These are phyloP conservation scores for Loxodonta africana DNA, from an alignment of 2,113 vertebrate species.

Conservation along the genomic window DNA sequence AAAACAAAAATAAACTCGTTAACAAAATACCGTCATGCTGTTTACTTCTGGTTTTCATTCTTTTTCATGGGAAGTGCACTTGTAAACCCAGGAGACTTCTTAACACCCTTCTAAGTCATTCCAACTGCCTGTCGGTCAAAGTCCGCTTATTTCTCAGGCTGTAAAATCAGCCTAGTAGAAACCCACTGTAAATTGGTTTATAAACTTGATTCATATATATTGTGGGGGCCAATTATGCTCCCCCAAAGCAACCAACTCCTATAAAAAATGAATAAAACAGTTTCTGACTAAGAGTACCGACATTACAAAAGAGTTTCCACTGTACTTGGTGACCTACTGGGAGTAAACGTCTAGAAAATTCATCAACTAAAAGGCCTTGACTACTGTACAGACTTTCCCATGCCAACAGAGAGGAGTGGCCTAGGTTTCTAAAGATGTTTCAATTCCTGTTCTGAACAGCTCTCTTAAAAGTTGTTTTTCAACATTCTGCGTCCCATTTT, in stretches of 20 bases:
- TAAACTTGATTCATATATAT: neutral
- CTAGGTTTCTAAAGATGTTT: neutral
- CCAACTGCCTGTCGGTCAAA: conserved; percentile 32
- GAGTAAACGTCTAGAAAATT: neutral
- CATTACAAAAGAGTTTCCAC: neutral
- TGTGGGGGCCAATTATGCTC: neutral
- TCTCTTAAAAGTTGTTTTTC: conserved; percentile 42
- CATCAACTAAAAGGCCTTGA: neutral
- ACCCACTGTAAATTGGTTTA: neutral
- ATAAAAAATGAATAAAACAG: neutral
- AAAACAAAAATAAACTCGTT: conserved; percentile 41
- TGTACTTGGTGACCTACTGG: neutral
- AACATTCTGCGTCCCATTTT: no score
- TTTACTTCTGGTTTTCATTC: neutral
- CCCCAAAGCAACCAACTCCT: neutral
- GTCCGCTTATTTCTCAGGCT: neutral
- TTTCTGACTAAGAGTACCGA: neutral
- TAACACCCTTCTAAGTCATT: neutral
- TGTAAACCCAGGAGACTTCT: neutral
- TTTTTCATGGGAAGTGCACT: neutral
- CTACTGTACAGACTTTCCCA: neutral
- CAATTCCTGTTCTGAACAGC: neutral
- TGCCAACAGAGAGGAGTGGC: neutral
- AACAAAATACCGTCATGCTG: neutral
- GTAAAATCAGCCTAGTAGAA: conserved; percentile 17